Conservation (phyloP, 2,113 vertebrate genomes). For the Nycticorax nycticorax region DNA sequence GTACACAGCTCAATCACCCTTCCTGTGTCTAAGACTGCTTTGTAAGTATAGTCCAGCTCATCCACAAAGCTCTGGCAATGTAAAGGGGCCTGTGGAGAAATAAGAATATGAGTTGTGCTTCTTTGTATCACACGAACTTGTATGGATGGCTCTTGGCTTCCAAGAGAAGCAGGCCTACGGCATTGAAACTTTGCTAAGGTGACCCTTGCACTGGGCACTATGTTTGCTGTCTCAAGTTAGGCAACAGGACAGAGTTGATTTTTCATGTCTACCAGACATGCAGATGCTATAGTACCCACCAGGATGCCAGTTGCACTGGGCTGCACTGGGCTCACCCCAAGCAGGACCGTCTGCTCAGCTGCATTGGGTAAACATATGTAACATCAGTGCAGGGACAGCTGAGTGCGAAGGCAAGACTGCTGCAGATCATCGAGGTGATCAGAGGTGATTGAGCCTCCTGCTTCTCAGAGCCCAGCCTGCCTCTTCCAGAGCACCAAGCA, state of each 20-base stretch:
- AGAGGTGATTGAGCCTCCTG: neutral
- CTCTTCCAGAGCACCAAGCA: neutral
- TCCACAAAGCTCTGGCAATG: neutral
- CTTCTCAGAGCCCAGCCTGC: neutral
- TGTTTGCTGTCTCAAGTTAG: neutral
- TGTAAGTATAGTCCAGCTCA: neutral
- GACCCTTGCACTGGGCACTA: neutral
- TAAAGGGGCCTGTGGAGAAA: neutral
- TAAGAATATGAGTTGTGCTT: neutral
- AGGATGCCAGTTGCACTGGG: neutral
- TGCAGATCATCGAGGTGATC: neutral
- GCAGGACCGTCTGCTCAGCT: neutral
- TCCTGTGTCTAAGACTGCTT: neutral
- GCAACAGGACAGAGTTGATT: neutral
- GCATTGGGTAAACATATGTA: neutral
- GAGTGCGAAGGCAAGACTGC: neutral
- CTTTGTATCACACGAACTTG: neutral
- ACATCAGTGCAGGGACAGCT: neutral
- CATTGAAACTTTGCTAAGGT: fast-evolving
- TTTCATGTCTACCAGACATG: neutral
- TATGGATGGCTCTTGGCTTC: neutral
- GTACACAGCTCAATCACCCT: neutral
- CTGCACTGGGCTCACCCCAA: neutral
- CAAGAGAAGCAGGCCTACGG: neutral
- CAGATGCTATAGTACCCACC: neutral